Conservation (phyloP, 2,888 invertebrate genomes). For the Drosophila parthenogenetica region DNA sequence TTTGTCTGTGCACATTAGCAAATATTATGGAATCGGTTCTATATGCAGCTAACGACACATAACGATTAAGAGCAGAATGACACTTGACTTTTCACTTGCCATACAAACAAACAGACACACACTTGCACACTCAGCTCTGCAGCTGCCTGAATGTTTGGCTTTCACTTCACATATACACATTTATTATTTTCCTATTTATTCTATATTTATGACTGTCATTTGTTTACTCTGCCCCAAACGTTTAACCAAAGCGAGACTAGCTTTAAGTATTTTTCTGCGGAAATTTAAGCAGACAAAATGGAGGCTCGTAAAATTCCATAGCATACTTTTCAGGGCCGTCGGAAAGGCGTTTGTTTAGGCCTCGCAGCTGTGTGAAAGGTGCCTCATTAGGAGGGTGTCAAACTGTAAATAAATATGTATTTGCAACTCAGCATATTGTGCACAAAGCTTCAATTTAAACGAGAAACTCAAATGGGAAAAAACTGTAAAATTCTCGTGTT, state of each 20-base stretch:
- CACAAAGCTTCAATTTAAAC: conserved; percentile 8
- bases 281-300: conserved; percentile 13
- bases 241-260: not conserved
- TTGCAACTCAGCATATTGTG: conserved; percentile 14
- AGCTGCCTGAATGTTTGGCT: conserved; percentile 11
- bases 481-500: not conserved
- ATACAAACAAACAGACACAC: conserved; percentile 8
- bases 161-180: not conserved
- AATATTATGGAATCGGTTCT: conserved; percentile 20
- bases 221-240: conserved; percentile 1
- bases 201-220: not conserved
- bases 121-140: not conserved
- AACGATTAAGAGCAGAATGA: conserved; percentile 15
- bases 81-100: conserved; percentile 22
- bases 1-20: conserved; percentile 21
- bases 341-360: conserved; percentile 19
- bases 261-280: conserved; percentile 15
- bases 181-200: conserved; percentile 6
- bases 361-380: conserved; percentile 11
- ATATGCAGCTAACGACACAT: conserved; percentile 22
- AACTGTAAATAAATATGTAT: conserved; percentile 21
- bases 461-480: not conserved
- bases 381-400: conserved; percentile 8
- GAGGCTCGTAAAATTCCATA: conserved; percentile 21
- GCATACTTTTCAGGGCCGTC: conserved; percentile 32